Evolutionary conservation across 2,888 invertebrate genomes (phyloP), one percentile per base, ranked within the genome.

Genomic region (Trimorus sp.): DNA sequence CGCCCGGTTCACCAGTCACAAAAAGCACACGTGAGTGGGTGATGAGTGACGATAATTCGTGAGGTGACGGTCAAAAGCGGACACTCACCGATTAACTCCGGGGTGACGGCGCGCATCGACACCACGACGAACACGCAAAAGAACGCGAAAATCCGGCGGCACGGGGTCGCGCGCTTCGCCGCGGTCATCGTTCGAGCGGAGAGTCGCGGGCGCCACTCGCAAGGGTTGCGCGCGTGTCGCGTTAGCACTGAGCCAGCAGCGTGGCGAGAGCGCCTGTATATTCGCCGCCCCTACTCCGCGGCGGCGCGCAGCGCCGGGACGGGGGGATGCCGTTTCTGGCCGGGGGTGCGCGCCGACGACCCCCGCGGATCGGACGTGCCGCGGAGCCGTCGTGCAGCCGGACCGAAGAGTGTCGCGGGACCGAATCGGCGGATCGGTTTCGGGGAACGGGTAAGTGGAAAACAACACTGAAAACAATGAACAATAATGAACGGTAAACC

Each of bases 11-110:
- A 26, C 26, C 26, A 26, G 26, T 26, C 26, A 26, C 26, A 26
- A 26, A 26, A 26, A 26, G 26, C 26, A 26, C 26, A 26, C 26
- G 26, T 26, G 26, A 26, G 26, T 26, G 26, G 26, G 26, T 26
- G 26, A 26, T 26, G 26, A 26, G 26, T 26, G 26, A 4, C 26
- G 26, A 26, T 3, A 3, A 26, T 26, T 26, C 26, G 26, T 26
- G 26, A 26, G 26, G 26, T 26, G 26, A 26, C 26, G 26, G 26
- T 26, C 2, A 54, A 7, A 65, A 62, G 12, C 9, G 26, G 16
- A n/a, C 83, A 90, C 91, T 91, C 88, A 91, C 90, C 90, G 81
- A 89, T 75, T 68, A 90, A 84, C 83, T 91, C 89, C 71, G 90
- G 85, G n/a, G 87, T 86, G 56, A 89, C 90, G 51, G 86, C 86